Evolutionary conservation across 2,113 vertebrate species (phyloP), one percentile per base, ranked within the genome.

Genomic region (Tragulus kanchil): DNA sequence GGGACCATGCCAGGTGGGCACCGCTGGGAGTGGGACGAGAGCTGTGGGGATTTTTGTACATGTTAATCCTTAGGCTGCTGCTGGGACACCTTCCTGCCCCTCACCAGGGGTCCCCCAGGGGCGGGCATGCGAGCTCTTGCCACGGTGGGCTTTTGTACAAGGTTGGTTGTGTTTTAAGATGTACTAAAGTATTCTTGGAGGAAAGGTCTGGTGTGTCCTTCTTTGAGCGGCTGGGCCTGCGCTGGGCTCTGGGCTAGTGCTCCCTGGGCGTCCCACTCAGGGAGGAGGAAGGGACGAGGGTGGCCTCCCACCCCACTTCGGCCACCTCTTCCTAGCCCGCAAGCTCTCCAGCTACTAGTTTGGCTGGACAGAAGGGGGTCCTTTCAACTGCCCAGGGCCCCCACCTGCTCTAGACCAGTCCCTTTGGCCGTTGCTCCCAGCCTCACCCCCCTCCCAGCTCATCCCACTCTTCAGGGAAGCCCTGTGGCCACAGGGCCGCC

Each of bases 1-100:
- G 17, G 12, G 61, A n/a, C 75, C 26, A 3, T 3, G 12, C 54
- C 0, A 0, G 6, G 6, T 3, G 1, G 59, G 4, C 21, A 2
- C 59, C 0, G 5, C 65, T 2, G 1, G 2, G 36, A 5, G 5
- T 23, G 8, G 58, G 12, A 21, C 6, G 15, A 12, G 17, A 23
- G 26, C 42, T 16, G 3, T 17, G 52, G 23, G n/a, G 31, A 65
- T 6, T 19, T 26, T 62, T 58, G 54, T 59, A 4, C 26, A 50
- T 28, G 15, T 8, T 14, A 6, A 25, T 19, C 42, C 50, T 85
- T 3, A n/a, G 73, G 31, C n/a, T 21, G 26, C 21, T 3, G 23
- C 52, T 42, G n/a, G 1, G 0, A 15, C 31, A 9, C 16, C 31
- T 31, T 31, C 81, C 73, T 50, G 31, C 23, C 16, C 42, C 54